Conservation (phyloP, 2,113 vertebrate genomes). For the Passer domesticus region DNA sequence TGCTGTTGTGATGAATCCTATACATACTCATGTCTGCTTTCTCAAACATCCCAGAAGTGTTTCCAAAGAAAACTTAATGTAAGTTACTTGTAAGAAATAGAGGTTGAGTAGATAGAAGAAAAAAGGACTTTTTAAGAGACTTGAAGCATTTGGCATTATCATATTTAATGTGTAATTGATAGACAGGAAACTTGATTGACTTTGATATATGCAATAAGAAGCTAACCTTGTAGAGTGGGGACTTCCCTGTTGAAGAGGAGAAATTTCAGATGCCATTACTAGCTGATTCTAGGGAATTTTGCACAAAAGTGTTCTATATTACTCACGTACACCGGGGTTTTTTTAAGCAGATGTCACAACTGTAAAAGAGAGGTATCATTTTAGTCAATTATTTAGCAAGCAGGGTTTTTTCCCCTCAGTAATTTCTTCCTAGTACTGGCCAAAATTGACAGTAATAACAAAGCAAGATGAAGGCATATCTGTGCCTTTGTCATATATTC, state of each 20-base stretch:
- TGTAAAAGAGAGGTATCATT: slow-evolving; percentile 43
- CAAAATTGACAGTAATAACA: slow-evolving; percentile 38
- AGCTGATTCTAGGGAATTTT: slow-evolving; percentile 68
- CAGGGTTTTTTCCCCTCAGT: not conserved
- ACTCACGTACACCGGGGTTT: slow-evolving; percentile 21
- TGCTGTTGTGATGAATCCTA: not conserved
- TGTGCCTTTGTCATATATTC: not conserved
- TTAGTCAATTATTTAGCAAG: slow-evolving; percentile 45
- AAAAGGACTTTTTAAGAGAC: not conserved
- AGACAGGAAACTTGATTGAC: slow-evolving; percentile 52
- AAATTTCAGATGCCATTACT: slow-evolving; percentile 59
- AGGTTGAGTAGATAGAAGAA: not conserved
- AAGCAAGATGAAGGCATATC: not conserved
- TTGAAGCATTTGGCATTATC: not conserved
- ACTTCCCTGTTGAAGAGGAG: slow-evolving; percentile 48
- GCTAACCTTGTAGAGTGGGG: slow-evolving; percentile 54
- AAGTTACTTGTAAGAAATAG: not conserved
- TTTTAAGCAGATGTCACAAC: slow-evolving; percentile 59
- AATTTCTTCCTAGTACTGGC: slow-evolving; percentile 38
- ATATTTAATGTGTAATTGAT: not conserved
- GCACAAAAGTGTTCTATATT: slow-evolving; percentile 45
- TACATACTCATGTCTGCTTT: not conserved
- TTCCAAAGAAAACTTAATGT: not conserved
- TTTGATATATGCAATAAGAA: slow-evolving; percentile 34
- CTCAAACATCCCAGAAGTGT: not conserved